phyloP scores from a whole-genome alignment of 2,797 vertebrate species.

The Vespertilio murinus region DNA sequence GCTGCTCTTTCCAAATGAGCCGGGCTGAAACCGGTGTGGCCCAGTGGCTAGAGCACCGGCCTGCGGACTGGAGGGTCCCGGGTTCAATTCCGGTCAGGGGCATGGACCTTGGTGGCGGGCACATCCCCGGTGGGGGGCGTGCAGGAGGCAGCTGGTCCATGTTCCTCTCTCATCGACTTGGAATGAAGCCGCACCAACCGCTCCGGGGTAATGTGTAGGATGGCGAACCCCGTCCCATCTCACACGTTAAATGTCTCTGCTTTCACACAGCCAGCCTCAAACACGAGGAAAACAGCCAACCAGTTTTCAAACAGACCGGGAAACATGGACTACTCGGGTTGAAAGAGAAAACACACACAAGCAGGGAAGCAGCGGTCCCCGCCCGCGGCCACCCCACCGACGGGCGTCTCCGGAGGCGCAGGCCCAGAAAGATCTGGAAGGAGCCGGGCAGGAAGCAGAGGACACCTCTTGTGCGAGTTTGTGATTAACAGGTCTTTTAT shows the following conservation, averaged over 20 bases:
- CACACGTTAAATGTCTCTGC: conserved; percentile 41
- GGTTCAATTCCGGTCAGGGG: too few species aligned
- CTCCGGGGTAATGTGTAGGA: not conserved
- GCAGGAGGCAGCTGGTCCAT: too few species aligned
- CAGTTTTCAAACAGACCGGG: conserved; percentile 22
- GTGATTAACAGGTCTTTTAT: conserved; percentile 87
- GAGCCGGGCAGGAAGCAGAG: conserved; percentile 76
- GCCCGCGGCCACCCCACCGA: conserved; percentile 24
- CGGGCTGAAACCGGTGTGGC: too few species aligned
- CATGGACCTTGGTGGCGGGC: too few species aligned
- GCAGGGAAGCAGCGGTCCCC: not conserved
- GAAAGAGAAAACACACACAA: not conserved
- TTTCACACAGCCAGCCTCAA: conserved; percentile 47
- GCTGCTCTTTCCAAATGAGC: not conserved
- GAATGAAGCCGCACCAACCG: conserved; percentile 20
- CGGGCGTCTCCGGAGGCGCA: conserved; percentile 48
- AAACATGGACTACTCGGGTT: not conserved
- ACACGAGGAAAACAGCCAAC: conserved; percentile 2
- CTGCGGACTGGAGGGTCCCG: too few species aligned
- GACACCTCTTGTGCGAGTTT: conserved; percentile 80
- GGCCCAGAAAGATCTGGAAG: conserved; percentile 47
- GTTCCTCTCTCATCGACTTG: not conserved
- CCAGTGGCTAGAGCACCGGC: too few species aligned
- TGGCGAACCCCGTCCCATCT: conserved; percentile 20
- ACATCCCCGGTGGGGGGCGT: too few species aligned